Evolutionary conservation across 2,888 invertebrate species (phyloP), one percentile per base, ranked within the genome.

Genomic region (Mamestra brassicae): DNA sequence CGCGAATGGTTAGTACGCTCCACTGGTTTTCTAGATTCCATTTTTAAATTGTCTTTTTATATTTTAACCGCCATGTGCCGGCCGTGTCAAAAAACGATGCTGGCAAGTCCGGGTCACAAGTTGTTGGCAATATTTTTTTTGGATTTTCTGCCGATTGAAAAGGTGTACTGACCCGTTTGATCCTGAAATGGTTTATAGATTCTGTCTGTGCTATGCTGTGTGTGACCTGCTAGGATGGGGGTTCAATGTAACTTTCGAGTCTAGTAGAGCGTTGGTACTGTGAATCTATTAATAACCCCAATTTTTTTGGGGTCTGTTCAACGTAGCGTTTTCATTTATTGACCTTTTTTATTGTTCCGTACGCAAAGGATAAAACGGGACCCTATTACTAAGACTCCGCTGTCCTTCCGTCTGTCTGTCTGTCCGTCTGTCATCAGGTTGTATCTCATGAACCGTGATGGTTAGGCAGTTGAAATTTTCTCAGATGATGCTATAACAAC

Each of bases 41-140:
- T 55, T 81, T 81, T 63, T 38, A 61, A 70, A 74, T 60, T 71
- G 70, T 79, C 74, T 78, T 78, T 78, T 71, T 80, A 66, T 67
- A 67, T 81, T 71, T 72, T 52, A 67, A 60, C 81, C 64, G 66
- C 72, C 80, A 63, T 63, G 50, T 65, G 77, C 62, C 38, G 58
- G 72, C 62, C 38, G 58, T 81, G 72, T 81, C 72, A 60, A 76
- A 80, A 79, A 80, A 62, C 66, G 50, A 69, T 63, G 60, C 71
- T 45, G n/a, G 42, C 38, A 55, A 58, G 57, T 58, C 34, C n/a
- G 36, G 71, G 26, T 58, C 57, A 66, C 71, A 81, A 72, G 76
- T 71, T 74, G 54, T 58, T 38, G 11, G 34, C 26, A 47, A 17
- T 52, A 34, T 79, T 79, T 74, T 74, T 70, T 70, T 34, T 45